These are phyloP conservation scores for Selene dorsalis DNA, from an alignment of 2,797 vertebrate genomes.

Conservation along the genomic window DNA sequence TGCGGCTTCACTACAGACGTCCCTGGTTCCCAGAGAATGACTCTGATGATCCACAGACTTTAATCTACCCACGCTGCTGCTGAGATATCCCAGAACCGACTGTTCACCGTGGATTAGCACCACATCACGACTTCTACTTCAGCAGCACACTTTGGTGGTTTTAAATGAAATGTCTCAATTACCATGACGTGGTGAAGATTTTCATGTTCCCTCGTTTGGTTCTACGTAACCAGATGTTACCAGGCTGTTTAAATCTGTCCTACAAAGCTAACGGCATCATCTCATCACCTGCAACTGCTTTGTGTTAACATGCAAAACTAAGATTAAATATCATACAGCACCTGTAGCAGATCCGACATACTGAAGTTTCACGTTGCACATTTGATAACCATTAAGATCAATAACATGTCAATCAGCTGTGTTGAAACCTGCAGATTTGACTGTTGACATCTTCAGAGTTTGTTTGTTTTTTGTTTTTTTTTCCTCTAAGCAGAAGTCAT, in stretches of 20 bases:
- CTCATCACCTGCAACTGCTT: not conserved
- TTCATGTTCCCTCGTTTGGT: not conserved
- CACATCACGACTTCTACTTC: not conserved
- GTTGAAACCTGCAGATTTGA: constrained; percentile 26
- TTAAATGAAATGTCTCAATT: not conserved
- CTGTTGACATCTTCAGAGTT: not conserved
- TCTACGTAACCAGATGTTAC: not conserved
- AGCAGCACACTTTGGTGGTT: not conserved
- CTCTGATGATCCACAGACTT: not conserved
- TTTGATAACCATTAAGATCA: not conserved
- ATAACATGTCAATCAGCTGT: not conserved
- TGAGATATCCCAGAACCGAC: not conserved
- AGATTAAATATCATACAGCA: not conserved
- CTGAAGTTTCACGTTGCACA: not conserved
- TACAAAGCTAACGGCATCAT: not conserved
- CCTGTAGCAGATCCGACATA: too few species aligned
- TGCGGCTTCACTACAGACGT: not conserved
- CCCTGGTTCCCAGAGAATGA: not conserved
- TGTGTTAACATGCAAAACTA: not conserved
- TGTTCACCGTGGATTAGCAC: not conserved
- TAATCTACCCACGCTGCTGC: not conserved
- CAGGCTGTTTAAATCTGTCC: not conserved
- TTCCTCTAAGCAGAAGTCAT: not conserved
- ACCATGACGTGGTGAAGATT: not conserved
- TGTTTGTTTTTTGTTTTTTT: too few species aligned